Evolutionary conservation across 2,113 vertebrate genomes (phyloP).

Genomic region (Pterocles gutturalis): DNA sequence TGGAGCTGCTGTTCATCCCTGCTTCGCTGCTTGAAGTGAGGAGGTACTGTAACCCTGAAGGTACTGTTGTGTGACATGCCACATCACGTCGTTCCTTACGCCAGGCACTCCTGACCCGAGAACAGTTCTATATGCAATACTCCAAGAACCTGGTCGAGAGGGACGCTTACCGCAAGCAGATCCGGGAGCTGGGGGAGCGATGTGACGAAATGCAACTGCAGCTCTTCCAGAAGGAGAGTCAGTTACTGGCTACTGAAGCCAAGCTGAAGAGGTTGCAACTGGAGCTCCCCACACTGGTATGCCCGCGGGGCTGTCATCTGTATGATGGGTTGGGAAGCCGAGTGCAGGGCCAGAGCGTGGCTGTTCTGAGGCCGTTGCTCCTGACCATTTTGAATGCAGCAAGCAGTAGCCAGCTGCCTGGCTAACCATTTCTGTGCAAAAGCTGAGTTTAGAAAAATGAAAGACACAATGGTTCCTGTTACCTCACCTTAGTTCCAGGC

Average conservation of each 20-base stretch:
- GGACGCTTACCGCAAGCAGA: conserved; percentile 86
- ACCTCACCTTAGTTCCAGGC: background rate
- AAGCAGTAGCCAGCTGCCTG: background rate
- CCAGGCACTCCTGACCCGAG: conserved; percentile 82
- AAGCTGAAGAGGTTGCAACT: conserved; percentile 76
- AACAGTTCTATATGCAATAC: conserved; percentile 83
- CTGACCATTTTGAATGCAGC: background rate
- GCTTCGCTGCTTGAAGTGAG: background rate
- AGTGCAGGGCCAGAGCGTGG: background rate
- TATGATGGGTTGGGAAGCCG: background rate
- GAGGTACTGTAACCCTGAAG: background rate
- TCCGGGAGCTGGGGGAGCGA: conserved; percentile 84
- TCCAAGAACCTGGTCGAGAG: conserved; percentile 85
- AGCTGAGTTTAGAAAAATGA: background rate
- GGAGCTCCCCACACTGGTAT: conserved; percentile 70
- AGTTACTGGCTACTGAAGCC: conserved; percentile 80
- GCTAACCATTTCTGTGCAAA: background rate
- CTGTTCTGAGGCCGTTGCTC: background rate
- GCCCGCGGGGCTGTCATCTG: background rate
- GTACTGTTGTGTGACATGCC: background rate
- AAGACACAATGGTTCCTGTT: background rate
- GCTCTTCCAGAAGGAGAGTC: conserved; percentile 85
- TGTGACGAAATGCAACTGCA: conserved; percentile 87
- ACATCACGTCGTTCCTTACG: accelerated
- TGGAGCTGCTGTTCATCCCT: background rate